Conservation (phyloP, 2,888 invertebrate species). For the Amaurobius ferox region DNA sequence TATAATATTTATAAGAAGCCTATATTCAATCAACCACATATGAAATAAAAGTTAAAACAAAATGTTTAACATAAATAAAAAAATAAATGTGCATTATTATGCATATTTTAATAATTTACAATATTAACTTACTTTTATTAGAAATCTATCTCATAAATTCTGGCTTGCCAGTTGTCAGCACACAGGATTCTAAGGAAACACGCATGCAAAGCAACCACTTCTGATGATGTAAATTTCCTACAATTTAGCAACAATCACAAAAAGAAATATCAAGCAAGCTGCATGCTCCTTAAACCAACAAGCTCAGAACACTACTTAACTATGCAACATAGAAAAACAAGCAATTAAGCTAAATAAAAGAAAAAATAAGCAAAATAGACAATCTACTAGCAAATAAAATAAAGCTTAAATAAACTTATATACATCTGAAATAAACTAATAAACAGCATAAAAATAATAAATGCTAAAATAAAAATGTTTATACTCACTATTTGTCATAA, state of each 20-base stretch:
- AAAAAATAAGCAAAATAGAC: conserved; percentile 53
- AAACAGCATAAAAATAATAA: not conserved
- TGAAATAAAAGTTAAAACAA: too few relatives aligned
- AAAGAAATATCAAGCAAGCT: conserved; percentile 72
- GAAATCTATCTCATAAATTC: conserved; percentile 33
- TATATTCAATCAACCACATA: too few relatives aligned
- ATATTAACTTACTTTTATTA: conserved; percentile 44
- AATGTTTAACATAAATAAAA: too few relatives aligned
- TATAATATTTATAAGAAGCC: too few relatives aligned
- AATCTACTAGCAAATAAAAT: conserved; percentile 54
- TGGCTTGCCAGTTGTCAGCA: conserved; percentile 31
- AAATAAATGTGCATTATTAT: too few relatives aligned
- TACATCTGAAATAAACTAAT: conserved; percentile 2
- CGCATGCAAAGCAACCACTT: conserved; percentile 72
- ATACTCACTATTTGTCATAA: conserved; percentile 58
- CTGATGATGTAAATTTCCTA: conserved; percentile 66
- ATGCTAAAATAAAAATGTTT: not conserved
- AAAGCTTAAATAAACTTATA: conserved; percentile 13
- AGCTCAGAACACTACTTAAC: conserved; percentile 49
- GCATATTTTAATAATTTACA: conserved; percentile 12
- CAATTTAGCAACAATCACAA: conserved; percentile 73
- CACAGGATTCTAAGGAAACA: conserved; percentile 68
- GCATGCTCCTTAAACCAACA: conserved; percentile 67
- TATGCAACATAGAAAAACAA: conserved; percentile 54
- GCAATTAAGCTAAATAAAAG: conserved; percentile 54